These are phyloP conservation scores for Noctilio leporinus DNA, from an alignment of 2,113 vertebrate species.

Conservation along the genomic window DNA sequence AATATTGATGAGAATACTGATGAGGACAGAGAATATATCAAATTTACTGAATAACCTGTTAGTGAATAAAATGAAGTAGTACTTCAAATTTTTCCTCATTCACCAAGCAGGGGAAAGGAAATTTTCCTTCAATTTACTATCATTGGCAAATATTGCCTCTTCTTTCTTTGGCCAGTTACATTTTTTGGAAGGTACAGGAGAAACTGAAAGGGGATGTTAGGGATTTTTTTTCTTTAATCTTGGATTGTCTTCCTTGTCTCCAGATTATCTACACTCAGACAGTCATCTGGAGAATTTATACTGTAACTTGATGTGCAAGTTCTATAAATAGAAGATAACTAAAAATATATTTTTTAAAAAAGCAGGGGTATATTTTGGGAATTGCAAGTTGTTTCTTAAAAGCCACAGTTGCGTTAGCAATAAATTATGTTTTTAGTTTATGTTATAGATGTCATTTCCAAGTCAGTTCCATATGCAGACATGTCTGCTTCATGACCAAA, in stretches of 20 bases:
- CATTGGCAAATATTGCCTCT: neutral
- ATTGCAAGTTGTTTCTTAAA: slow-evolving; percentile 11
- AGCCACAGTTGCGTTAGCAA: neutral
- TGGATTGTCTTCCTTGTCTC: neutral
- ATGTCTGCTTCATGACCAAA: neutral
- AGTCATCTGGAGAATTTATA: slow-evolving; percentile 31
- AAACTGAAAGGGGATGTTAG: neutral
- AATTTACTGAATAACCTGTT: neutral
- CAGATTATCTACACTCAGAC: neutral
- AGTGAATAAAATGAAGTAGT: neutral
- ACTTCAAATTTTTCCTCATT: neutral
- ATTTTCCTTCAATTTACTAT: neutral
- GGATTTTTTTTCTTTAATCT: neutral
- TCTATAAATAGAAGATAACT: slow-evolving; percentile 26
- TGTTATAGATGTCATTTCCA: slow-evolving; percentile 16
- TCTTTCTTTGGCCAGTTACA: neutral
- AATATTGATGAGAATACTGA: neutral
- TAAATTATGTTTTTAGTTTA: slow-evolving; percentile 25
- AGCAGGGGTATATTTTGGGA: slow-evolving; percentile 35
- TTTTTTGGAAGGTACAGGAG: neutral
- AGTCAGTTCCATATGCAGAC: neutral
- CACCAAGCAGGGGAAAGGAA: neutral
- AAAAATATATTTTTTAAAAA: slow-evolving; percentile 38
- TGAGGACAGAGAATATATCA: neutral
- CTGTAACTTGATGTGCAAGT: slow-evolving; percentile 13